phyloP scores from a whole-genome alignment of 2,797 vertebrate species.

The Florisuga fusca region DNA sequence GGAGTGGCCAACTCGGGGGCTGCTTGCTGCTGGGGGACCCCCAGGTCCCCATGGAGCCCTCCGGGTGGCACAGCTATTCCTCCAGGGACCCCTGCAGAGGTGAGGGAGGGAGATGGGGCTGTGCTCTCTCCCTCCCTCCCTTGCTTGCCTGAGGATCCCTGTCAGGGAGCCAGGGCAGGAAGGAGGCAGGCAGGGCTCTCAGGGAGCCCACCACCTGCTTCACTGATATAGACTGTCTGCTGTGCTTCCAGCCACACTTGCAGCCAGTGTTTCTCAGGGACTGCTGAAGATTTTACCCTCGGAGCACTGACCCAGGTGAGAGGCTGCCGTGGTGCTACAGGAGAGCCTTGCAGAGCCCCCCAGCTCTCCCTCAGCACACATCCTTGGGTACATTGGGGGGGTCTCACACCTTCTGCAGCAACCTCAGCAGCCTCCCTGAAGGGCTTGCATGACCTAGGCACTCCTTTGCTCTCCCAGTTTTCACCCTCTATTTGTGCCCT shows the following conservation, averaged over 20 bases:
- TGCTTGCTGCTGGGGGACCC: neutral
- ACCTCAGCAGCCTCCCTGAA: rapidly evolving
- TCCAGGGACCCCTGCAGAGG: rapidly evolving
- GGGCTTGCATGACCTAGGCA: neutral
- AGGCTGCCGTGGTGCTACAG: neutral
- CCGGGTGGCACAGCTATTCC: neutral
- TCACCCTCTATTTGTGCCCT: neutral
- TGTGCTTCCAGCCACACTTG: rapidly evolving
- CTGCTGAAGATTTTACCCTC: neutral
- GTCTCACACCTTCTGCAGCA: neutral
- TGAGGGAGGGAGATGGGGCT: rapidly evolving
- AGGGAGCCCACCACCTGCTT: rapidly evolving
- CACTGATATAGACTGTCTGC: neutral
- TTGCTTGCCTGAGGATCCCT: neutral
- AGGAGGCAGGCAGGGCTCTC: neutral
- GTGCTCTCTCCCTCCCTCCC: neutral
- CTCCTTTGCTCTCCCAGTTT: rapidly evolving
- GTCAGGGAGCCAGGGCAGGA: rapidly evolving
- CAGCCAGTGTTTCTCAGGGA: rapidly evolving
- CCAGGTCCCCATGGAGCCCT: neutral
- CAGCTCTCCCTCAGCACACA: neutral
- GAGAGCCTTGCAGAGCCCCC: neutral
- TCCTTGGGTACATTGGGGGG: neutral
- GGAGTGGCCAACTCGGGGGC: neutral
- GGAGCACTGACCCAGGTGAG: neutral